Evolutionary conservation across 2,888 invertebrate genomes (phyloP), one percentile per base, ranked within the genome.

Genomic region (Microplitis manilae): DNA sequence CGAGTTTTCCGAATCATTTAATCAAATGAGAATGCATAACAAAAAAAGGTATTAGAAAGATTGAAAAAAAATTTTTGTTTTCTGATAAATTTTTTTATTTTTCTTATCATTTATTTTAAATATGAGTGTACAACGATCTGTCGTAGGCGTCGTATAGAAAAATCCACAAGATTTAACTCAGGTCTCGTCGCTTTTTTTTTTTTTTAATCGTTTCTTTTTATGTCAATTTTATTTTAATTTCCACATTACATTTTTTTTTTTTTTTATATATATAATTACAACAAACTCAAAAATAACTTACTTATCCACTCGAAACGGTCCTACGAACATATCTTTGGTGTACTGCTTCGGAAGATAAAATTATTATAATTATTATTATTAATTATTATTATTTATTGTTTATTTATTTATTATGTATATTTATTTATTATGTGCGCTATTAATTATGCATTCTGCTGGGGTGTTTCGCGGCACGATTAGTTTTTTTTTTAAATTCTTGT

Each of bases 301-400:
- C 80, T 80, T 77, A 73, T 77, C 82, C 83, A 82, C 81, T 80
- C 82, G 82, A 81, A 86, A 83, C 82, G 83, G 83, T 81, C 84
- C 83, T 84, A 83, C 84, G 83, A 86, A 85, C 83, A 84, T 84
- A 83, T 87, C 87, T 87, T 87, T 87, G 87, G 87, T 86, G 86
- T 86, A 86, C 84, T 86, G 86, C 86, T 85, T 83, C 81, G 80
- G 79, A 77, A 77, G 91, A 91, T 91, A 92, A 91, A 91, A 92
- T 91, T 91, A 92, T 91, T 30, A 30, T 30, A 91, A 92, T 91
- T 91, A 92, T 50, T 50, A 50, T 50, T 50, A 50, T 50, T 50
- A 50, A 8, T 13, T 50, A 50, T 50, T 4, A 50, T 50, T 50
- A 50, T 50, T 50, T 50, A 50, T 30, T 30, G 30, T 30, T 30